Evolutionary conservation across 1,140 invertebrate species (phyloP).

Genomic region (Coenobita brevimanus): DNA sequence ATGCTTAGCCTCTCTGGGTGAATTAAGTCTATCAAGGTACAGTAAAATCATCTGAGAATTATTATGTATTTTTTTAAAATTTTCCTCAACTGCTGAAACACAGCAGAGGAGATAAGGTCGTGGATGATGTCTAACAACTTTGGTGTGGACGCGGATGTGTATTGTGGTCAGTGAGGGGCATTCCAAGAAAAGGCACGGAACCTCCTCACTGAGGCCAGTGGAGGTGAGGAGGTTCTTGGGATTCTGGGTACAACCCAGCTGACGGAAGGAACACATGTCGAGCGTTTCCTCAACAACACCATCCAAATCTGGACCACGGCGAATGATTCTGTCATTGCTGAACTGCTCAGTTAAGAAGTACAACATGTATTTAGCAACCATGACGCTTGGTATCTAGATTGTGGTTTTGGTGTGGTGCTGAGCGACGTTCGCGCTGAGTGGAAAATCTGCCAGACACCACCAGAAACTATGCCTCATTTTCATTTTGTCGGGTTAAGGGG

Average conservation of each 20-base stretch:
- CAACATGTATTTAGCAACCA: constrained; percentile 87
- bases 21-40: no score
- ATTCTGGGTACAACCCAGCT: constrained; percentile 68
- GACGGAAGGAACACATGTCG: constrained; percentile 27
- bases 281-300: constrained; percentile 59
- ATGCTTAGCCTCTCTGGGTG: no score
- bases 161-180: constrained; percentile 59
- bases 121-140: constrained; percentile 80
- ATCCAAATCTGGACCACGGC: constrained; percentile 69
- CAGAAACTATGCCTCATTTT: no score
- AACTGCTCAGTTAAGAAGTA: constrained; percentile 82
- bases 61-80: constrained; percentile 22
- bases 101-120: constrained; percentile 78
- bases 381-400: constrained; percentile 88
- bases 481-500: no score
- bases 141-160: constrained; percentile 38
- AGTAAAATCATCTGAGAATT: no score
- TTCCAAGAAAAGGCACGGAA: constrained; percentile 61
- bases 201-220: constrained; percentile 45
- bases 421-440: constrained; percentile 75
- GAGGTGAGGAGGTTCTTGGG: constrained; percentile 32
- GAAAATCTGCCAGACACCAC: no score
- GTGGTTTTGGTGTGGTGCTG: constrained; percentile 86
- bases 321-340: constrained; percentile 78
- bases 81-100: constrained; percentile 85